phyloP scores from a whole-genome alignment of 2,888 invertebrate species.

The Phlogophora meticulosa region DNA sequence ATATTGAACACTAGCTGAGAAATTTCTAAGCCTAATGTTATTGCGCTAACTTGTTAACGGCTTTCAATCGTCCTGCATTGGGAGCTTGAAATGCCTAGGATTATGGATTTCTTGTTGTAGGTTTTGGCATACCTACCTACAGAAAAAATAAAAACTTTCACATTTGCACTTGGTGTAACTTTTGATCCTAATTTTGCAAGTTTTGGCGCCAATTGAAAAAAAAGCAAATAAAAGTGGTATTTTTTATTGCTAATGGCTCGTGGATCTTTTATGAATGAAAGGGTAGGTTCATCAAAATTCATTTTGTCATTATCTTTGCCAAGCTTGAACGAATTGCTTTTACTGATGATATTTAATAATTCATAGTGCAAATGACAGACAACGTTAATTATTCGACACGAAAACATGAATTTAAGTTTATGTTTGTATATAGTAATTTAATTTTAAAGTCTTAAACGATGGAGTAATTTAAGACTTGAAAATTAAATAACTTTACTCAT shows the following conservation, averaged over 20 bases:
- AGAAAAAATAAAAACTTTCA: too few relatives aligned
- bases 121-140: background rate
- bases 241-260: too few relatives aligned
- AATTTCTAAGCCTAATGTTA: slow-evolving; percentile 74
- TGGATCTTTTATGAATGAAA: too few relatives aligned
- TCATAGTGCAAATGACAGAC: background rate
- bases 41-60: slow-evolving; percentile 68
- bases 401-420: background rate
- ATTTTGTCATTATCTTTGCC: background rate
- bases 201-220: too few relatives aligned
- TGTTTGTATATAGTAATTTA: background rate
- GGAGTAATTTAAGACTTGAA: too few relatives aligned
- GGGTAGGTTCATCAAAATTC: too few relatives aligned
- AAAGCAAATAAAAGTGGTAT: too few relatives aligned
- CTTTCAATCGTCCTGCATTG: slow-evolving; percentile 16
- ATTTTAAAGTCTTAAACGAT: background rate
- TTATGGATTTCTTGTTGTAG: background rate
- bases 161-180: too few relatives aligned
- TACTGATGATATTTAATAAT: background rate
- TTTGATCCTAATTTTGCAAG: too few relatives aligned
- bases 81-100: background rate
- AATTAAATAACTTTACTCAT: too few relatives aligned
- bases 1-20: slow-evolving; percentile 71
- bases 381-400: background rate
- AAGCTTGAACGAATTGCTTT: background rate